phyloP scores from a whole-genome alignment of 2,113 vertebrate genomes.

The Atrichornis clamosus region DNA sequence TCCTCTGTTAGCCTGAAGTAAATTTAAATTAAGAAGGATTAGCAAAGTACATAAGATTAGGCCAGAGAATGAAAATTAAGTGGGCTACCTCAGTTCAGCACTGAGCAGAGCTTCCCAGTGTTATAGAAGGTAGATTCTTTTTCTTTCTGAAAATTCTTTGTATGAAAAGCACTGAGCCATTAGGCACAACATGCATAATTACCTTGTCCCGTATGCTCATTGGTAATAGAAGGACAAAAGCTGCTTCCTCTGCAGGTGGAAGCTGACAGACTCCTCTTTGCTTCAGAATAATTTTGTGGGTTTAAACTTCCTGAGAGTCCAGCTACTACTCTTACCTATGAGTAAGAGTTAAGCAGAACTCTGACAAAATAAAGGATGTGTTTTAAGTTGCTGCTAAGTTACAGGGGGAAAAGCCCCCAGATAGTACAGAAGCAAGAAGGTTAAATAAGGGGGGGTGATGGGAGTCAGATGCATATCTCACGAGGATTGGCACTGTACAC shows the following conservation, averaged over 20 bases:
- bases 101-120: neutral
- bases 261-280: neutral
- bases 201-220: neutral
- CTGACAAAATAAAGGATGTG: neutral
- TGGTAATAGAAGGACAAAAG: neutral
- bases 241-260: neutral
- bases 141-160: neutral
- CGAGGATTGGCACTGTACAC: neutral
- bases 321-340: neutral
- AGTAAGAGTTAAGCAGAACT: neutral
- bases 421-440: neutral
- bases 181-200: neutral
- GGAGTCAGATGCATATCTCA: neutral
- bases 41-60: neutral
- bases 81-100: neutral
- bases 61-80: neutral
- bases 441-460: neutral
- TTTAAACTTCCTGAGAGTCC: neutral
- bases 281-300: neutral
- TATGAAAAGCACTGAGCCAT: neutral
- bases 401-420: rapidly evolving
- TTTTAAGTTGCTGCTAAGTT: neutral
- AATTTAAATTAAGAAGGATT: constrained; percentile 21
- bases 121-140: neutral
- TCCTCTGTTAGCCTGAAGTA: neutral